Base-by-base conservation (phyloP, 2,113 vertebrate genomes). In the Anguilla rostrata region DNA sequence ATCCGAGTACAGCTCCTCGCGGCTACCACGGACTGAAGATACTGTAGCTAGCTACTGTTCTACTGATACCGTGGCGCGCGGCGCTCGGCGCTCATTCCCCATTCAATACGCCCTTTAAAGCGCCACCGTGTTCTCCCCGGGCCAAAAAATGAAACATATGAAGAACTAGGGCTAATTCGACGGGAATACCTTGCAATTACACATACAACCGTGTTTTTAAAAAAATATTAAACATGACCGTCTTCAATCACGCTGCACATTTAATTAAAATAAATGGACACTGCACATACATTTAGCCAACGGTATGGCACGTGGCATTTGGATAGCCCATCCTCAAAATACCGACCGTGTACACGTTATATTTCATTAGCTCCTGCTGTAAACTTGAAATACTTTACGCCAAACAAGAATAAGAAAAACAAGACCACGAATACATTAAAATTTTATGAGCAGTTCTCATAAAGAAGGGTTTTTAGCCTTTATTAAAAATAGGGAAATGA, bases 61-160 rank as follows among this genome's bases (percentile, higher is more conserved):
- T 34, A 20, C n/a, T 66, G 83, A 85, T 22, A 39, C 78, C 49
- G 78, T 7, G 78, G 29, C 34, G 84, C 85, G 12, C 71, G 86
- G 63, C 20, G 78, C 63, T 78, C 89, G 39, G 63, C 88, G 87
- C 91, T 92, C 90, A 89, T 75, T 90, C 92, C 90, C 90, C 87
- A 18, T 49, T 29, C 39, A 78, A 53, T 91, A 88, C 92, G 91
- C 93, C 93, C 87, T 92, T 95, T 94, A 94, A 94, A 95, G 92
- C 86, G 78, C 87, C 88, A 91, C 78, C n/a, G 75, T 46, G 34
- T 80, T 39, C 34, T 40, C 41, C 78, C 16, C 20, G 49, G 11
- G 22, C 29, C 34, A 9, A 2, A 34, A 49, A 81, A 39, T 20
- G 49, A 81, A 40, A 40, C 46, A 20, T 14, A 15, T 5, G n/a